These are phyloP conservation scores for Tenrec ecaudatus DNA, from an alignment of 2,113 vertebrate species.

Conservation along the genomic window DNA sequence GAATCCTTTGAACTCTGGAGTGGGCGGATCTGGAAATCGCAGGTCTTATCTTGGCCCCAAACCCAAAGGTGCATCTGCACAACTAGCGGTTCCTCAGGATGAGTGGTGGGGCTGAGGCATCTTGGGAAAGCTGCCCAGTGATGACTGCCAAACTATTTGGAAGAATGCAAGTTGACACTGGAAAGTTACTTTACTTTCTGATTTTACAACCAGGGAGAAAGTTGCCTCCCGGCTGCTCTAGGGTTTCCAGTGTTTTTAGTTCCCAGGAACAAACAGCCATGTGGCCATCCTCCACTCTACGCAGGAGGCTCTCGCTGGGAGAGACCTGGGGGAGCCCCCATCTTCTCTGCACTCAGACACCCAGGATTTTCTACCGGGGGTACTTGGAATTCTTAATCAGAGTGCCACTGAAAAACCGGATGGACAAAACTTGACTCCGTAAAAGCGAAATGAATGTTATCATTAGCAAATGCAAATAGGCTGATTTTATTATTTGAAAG, in stretches of 20 bases:
- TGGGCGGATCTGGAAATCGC: slow-evolving; percentile 25
- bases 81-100: slow-evolving; percentile 52
- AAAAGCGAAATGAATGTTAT: slow-evolving; percentile 66
- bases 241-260: not conserved
- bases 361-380: too few relatives aligned
- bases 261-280: not conserved
- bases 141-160: slow-evolving; percentile 58
- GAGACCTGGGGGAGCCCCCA: too few relatives aligned
- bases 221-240: not conserved
- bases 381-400: too few relatives aligned
- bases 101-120: not conserved
- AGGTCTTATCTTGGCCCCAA: slow-evolving; percentile 13
- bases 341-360: too few relatives aligned
- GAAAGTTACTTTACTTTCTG: not conserved
- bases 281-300: too few relatives aligned
- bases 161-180: not conserved
- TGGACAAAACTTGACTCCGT: not conserved
- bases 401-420: too few relatives aligned
- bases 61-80: slow-evolving; percentile 36
- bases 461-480: slow-evolving; percentile 74
- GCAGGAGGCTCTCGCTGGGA: too few relatives aligned
- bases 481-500: slow-evolving; percentile 64
- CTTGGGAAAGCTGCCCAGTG: slow-evolving; percentile 64
- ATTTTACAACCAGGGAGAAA: not conserved
- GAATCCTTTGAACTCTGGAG: not conserved